Evolutionary conservation across 2,797 vertebrate genomes (phyloP).

Genomic region (Melanotaenia pygmaea): DNA sequence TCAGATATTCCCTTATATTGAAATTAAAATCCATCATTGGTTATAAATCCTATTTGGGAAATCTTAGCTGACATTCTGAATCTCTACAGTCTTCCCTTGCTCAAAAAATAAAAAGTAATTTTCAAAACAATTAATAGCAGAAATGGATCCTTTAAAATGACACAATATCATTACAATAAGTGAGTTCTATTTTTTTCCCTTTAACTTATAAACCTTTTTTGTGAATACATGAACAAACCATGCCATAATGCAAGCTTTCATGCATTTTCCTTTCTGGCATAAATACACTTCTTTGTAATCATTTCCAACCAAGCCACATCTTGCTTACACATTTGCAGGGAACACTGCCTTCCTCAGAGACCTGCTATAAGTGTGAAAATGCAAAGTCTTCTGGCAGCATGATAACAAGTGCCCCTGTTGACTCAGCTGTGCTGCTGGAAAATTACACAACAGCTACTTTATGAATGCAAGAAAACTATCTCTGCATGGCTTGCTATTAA

Average conservation of each 20-base stretch:
- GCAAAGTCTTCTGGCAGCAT: constrained; percentile 10
- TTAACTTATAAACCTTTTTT: too few relatives aligned
- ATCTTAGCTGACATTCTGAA: too few relatives aligned
- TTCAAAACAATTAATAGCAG: neutral
- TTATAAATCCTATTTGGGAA: too few relatives aligned
- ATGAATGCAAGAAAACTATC: constrained; percentile 13
- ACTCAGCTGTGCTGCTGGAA: constrained; percentile 40
- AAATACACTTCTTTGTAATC: too few relatives aligned
- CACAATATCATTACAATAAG: too few relatives aligned
- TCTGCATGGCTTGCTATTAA: constrained; percentile 15
- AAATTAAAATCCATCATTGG: too few relatives aligned
- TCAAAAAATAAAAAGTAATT: neutral
- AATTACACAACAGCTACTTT: constrained; percentile 17
- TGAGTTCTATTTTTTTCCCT: too few relatives aligned
- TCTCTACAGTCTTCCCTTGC: neutral
- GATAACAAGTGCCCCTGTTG: constrained; percentile 8
- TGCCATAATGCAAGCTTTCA: too few relatives aligned
- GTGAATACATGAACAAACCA: too few relatives aligned
- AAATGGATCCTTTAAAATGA: too few relatives aligned
- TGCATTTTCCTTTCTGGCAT: too few relatives aligned
- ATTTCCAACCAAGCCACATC: neutral
- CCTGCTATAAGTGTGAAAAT: constrained; percentile 33
- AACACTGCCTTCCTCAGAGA: constrained; percentile 9
- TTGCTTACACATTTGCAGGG: constrained; percentile 32
- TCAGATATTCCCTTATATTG: too few relatives aligned